Evolutionary conservation across 2,888 invertebrate genomes (phyloP).

Genomic region (Sminthurinus aureus): DNA sequence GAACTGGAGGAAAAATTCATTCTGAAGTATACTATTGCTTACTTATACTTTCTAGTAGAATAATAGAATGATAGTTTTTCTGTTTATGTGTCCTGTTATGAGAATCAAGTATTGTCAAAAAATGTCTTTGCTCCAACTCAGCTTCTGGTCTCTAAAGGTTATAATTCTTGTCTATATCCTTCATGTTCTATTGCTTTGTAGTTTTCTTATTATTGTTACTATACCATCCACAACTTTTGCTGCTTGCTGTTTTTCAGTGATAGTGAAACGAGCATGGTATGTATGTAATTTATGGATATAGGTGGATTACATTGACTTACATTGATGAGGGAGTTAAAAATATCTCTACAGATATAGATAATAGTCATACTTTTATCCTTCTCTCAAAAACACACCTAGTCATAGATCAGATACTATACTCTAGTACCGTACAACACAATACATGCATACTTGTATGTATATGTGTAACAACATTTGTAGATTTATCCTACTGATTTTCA

Average conservation of each 20-base stretch:
- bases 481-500: not conserved
- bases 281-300: conserved; percentile 7
- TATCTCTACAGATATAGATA: not conserved
- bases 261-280: not conserved
- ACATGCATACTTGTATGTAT: not conserved
- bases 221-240: too few species aligned
- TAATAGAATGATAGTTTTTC: too few species aligned
- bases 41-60: too few species aligned
- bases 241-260: too few species aligned
- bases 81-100: not conserved
- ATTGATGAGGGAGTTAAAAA: conserved; percentile 10
- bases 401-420: too few species aligned
- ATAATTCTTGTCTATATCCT: not conserved
- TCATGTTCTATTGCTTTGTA: too few species aligned
- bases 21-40: not conserved
- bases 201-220: too few species aligned
- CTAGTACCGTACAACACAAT: not conserved
- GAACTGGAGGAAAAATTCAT: not conserved
- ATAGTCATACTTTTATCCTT: too few species aligned
- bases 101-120: not conserved
- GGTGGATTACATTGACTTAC: conserved; percentile 6
- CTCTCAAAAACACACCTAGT: too few species aligned
- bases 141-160: conserved; percentile 1
- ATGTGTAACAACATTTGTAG: not conserved
- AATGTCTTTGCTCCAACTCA: not conserved